Conservation (phyloP, 1,140 invertebrate genomes). For the Tachypleus tridentatus region DNA sequence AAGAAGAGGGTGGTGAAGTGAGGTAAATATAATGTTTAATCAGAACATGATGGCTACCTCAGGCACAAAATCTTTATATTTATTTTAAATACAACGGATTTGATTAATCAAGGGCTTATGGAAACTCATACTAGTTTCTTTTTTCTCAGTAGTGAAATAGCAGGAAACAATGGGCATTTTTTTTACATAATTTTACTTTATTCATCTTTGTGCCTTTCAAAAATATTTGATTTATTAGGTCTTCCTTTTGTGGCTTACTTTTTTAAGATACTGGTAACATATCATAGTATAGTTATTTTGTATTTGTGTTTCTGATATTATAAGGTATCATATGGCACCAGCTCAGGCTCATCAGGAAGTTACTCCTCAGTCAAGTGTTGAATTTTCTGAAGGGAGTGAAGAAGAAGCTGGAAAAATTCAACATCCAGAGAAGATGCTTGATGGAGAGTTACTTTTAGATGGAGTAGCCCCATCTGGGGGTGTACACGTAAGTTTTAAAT, state of each 20-base stretch:
- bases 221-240: too few relatives aligned
- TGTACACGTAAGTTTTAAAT: too few relatives aligned
- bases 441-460: constrained; percentile 34
- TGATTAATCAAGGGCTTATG: not conserved
- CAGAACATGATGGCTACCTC: too few relatives aligned
- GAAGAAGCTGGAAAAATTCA: constrained; percentile 67
- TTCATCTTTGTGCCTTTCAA: not conserved
- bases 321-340: constrained; percentile 50
- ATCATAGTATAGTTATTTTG: too few relatives aligned
- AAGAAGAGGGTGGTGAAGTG: constrained; percentile 47
- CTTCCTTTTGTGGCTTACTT: too few relatives aligned
- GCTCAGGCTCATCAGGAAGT: constrained; percentile 43
- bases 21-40: constrained; percentile 39
- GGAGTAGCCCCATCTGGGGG: too few relatives aligned
- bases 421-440: constrained; percentile 60
- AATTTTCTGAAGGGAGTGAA: constrained; percentile 53
- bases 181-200: constrained; percentile 1
- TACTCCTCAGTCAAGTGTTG: constrained; percentile 34
- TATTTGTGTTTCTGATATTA: not conserved
- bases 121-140: too few relatives aligned
- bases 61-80: not conserved
- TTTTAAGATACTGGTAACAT: too few relatives aligned
- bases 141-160: too few relatives aligned
- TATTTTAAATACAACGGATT: not conserved
- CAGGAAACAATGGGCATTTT: too few relatives aligned